Evolutionary conservation across 1,140 invertebrate species (phyloP).

Genomic region (Cherax quadricarinatus): DNA sequence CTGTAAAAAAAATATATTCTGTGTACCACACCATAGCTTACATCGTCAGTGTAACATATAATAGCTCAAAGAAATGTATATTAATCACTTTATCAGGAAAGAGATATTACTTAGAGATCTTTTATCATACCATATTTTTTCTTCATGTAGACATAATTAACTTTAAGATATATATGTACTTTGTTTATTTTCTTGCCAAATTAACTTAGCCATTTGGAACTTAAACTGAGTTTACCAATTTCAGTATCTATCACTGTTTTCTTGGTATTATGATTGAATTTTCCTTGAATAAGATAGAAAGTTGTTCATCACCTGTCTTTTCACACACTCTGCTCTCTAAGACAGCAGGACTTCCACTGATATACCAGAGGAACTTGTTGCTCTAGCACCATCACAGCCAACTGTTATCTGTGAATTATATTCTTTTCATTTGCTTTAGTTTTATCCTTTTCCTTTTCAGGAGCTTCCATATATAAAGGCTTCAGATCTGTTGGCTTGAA

Average conservation of each 20-base stretch:
- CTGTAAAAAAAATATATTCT: too few relatives aligned
- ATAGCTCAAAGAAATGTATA: too few relatives aligned
- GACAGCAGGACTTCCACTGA: neutral
- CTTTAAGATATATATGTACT: too few relatives aligned
- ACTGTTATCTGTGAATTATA: slow-evolving; percentile 41
- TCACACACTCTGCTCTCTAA: neutral
- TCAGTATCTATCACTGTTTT: neutral
- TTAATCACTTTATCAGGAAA: too few relatives aligned
- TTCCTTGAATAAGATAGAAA: neutral
- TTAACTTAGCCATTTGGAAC: too few relatives aligned
- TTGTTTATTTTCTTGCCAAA: too few relatives aligned
- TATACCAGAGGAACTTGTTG: neutral
- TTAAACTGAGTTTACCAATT: too few relatives aligned
- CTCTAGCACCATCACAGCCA: slow-evolving; percentile 7
- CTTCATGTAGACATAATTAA: too few relatives aligned
- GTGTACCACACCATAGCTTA: too few relatives aligned
- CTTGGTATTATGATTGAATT: neutral
- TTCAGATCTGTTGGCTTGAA: slow-evolving; percentile 47
- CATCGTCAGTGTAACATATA: too few relatives aligned
- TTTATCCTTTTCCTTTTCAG: slow-evolving; percentile 28
- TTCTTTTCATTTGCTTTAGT: slow-evolving; percentile 29
- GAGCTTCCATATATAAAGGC: slow-evolving; percentile 37
- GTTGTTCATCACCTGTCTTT: neutral
- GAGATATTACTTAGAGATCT: too few relatives aligned
- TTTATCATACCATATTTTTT: too few relatives aligned